A percentile compares a stretch with the other conserved stretches of the same genome.
These are phyloP conservation scores for Microcebus tavaratra DNA, from an alignment of 2,113 vertebrate genomes.

Conservation along the genomic window DNA sequence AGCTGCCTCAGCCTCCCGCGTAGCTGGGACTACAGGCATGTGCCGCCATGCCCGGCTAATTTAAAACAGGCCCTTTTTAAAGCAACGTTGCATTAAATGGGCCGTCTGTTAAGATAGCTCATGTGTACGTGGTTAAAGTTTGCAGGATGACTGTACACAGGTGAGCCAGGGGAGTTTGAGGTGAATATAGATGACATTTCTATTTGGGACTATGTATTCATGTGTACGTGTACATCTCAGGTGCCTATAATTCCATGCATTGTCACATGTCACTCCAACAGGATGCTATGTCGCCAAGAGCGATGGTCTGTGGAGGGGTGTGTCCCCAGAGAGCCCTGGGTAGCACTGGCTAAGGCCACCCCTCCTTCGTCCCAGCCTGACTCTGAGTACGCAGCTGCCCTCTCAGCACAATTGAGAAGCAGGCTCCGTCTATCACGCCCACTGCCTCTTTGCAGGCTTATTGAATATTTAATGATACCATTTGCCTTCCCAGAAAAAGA, in stretches of 20 bases:
- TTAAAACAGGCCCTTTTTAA: conserved; percentile 60
- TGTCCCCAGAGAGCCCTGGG: not conserved
- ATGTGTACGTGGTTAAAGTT: not conserved
- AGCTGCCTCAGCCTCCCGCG: too few species aligned
- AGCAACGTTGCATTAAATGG: conserved; percentile 5
- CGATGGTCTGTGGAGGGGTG: not conserved
- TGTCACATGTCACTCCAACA: not conserved
- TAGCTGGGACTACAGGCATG: too few species aligned
- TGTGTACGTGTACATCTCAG: not conserved
- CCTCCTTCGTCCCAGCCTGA: not conserved
- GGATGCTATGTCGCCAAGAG: not conserved
- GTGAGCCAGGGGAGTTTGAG: not conserved
- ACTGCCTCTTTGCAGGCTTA: conserved; percentile 34
- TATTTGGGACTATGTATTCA: not conserved
- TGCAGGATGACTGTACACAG: not conserved
- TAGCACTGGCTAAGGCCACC: not conserved
- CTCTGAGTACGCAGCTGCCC: conserved; percentile 11
- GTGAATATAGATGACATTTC: not conserved
- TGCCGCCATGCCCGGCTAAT: not conserved
- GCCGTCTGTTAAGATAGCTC: not conserved
- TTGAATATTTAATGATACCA: conserved; percentile 76
- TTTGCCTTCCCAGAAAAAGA: conserved; percentile 72
- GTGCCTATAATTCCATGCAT: not conserved
- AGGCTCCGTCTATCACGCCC: conserved; percentile 37
- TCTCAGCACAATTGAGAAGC: conserved; percentile 43